phyloP scores from a whole-genome alignment of 1,140 invertebrate genomes.

The Hyphantria cunea region DNA sequence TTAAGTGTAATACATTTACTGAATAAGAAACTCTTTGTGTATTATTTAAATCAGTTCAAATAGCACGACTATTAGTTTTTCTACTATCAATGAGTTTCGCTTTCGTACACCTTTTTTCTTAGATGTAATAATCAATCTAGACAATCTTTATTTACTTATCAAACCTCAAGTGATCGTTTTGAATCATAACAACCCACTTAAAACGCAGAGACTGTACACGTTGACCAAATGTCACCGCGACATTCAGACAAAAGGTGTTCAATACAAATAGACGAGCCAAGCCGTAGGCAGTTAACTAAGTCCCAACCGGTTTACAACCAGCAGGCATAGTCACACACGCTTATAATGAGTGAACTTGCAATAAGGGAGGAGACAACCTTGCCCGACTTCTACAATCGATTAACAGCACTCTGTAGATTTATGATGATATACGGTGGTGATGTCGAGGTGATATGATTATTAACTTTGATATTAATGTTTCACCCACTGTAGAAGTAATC shows the following conservation, averaged over 20 bases:
- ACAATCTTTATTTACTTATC: no score
- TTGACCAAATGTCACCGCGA: neutral
- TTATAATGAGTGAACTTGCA: conserved; percentile 26
- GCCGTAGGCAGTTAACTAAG: neutral
- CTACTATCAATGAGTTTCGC: no score
- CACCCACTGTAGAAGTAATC: neutral
- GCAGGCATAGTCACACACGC: conserved; percentile 8
- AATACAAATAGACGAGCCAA: conserved; percentile 5
- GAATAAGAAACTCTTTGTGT: neutral
- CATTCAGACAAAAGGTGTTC: neutral
- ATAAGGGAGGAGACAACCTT: conserved; percentile 46
- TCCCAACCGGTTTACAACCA: conserved; percentile 20
- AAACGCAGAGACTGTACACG: no score
- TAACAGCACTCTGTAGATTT: conserved; percentile 42
- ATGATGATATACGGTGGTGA: conserved; percentile 39
- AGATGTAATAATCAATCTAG: no score
- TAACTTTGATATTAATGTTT: conserved; percentile 6
- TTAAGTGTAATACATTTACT: neutral
- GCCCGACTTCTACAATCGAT: conserved; percentile 40
- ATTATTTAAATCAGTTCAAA: no score
- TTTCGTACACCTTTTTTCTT: no score
- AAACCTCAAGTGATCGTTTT: no score
- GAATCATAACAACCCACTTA: no score
- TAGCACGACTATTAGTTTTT: no score
- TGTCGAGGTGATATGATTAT: conserved; percentile 32